These are phyloP conservation scores for Hippocampus barbouri DNA, from an alignment of 2,113 vertebrate genomes.

Conservation along the genomic window DNA sequence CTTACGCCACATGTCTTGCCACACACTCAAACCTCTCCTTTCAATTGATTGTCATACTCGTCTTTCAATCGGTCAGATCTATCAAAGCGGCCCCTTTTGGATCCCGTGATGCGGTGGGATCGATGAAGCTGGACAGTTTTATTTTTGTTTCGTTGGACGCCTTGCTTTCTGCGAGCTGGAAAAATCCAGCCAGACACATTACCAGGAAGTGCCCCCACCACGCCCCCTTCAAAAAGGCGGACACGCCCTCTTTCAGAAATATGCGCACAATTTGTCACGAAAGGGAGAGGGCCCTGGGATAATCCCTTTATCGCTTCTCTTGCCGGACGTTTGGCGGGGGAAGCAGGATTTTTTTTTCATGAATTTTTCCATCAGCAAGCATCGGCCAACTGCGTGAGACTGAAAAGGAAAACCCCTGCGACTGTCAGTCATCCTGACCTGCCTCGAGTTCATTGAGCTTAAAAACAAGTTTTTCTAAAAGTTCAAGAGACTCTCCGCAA, in stretches of 20 bases:
- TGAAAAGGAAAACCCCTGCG: no score
- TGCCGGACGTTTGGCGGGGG: background rate
- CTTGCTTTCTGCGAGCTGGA: constrained; percentile 18
- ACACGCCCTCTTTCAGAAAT: background rate
- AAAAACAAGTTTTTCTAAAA: background rate
- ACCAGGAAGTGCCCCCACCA: constrained; percentile 2
- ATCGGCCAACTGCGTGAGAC: no score
- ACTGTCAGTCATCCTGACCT: background rate
- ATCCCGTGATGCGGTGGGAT: constrained; percentile 33
- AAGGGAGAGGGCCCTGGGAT: background rate
- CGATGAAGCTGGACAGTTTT: constrained; percentile 51
- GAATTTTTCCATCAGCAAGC: no score
- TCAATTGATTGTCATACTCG: constrained; percentile 8
- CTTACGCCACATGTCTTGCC: background rate
- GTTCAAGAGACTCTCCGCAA: background rate
- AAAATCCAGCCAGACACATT: constrained; percentile 31
- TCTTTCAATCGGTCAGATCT: constrained; percentile 12
- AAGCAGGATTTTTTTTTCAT: background rate
- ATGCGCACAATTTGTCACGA: background rate
- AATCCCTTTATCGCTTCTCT: background rate
- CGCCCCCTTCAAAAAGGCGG: constrained; percentile 23
- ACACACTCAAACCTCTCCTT: background rate
- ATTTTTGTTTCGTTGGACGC: constrained; percentile 62
- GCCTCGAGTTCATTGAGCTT: background rate
- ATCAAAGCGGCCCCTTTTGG: constrained; percentile 3